A percentile compares a stretch with the other conserved stretches of the same genome.
Conservation (phyloP, 2,797 vertebrate species). For the Bovichtus variegatus region DNA sequence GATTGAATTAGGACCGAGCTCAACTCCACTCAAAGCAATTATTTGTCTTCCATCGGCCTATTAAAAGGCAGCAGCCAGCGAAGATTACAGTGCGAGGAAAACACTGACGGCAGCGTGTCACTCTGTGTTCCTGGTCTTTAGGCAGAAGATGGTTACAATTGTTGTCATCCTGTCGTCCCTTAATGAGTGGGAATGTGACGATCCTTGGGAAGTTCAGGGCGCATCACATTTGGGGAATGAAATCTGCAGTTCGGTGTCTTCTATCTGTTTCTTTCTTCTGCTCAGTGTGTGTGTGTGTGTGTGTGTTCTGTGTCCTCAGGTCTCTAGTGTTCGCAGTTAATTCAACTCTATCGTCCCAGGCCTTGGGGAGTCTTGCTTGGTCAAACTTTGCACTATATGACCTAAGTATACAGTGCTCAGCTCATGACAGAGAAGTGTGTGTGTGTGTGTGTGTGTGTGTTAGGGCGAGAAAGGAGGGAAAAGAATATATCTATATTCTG, state of each 20-base stretch:
- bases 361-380: constrained; percentile 53
- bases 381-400: constrained; percentile 50
- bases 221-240: constrained; percentile 1
- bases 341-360: constrained; percentile 34
- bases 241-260: constrained; percentile 5
- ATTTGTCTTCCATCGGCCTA: constrained; percentile 73
- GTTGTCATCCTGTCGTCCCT: constrained; percentile 16
- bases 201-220: constrained; percentile 1
- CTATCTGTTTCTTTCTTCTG: neutral
- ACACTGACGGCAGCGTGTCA: constrained; percentile 50
- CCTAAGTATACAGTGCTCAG: constrained; percentile 36
- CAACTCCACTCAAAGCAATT: constrained; percentile 71
- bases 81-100: constrained; percentile 55
- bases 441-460: neutral
- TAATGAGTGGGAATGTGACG: constrained; percentile 38
- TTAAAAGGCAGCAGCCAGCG: constrained; percentile 61
- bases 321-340: constrained; percentile 43
- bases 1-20: constrained; percentile 78
- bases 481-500: neutral
- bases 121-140: constrained; percentile 35
- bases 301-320: constrained; percentile 34
- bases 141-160: constrained; percentile 17
- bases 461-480: neutral
- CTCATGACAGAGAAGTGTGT: neutral
- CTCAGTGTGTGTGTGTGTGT: neutral